Base-by-base conservation (phyloP, 2,113 vertebrate species). In the Anarrhichthys ocellatus region DNA sequence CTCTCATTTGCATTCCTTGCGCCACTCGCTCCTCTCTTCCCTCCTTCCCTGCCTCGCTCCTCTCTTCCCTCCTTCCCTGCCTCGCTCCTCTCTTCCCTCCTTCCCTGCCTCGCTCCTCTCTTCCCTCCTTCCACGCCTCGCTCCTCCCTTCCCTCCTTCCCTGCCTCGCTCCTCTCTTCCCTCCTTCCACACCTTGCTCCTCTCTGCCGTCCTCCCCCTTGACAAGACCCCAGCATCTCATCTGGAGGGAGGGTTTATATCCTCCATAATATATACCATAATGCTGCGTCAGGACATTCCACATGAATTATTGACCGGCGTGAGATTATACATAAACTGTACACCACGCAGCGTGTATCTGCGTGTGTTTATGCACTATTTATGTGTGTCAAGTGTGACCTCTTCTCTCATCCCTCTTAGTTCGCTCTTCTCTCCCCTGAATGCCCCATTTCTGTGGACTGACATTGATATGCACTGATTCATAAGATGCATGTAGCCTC, bases 231-330 rank as follows among this genome's bases (percentile, higher is more conserved):
- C 79, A 58, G 73, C 38, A 14, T 83, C 71, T 87, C 76, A 80
- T 92, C 87, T 87, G 34, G 52, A 38, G 88, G 84, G 79, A 92
- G 75, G 90, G 89, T 91, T 93, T 89, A 91, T 86, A 48, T 89
- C 88, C 81, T 93, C 85, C 64, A 91, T 92, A 85, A 92, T 87
- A 89, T 54, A 83, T 72, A 68, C 24, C 67, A 40, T 81, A 83
- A 89, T 84, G 44, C 81, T 68, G 52, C 73, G 61, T 76, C 78
- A 63, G 76, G 81, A 76, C 52, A 44, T 68, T 72, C 67, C 40
- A n/a, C 72, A 80, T 93, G 44, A 89, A 93, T 93, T 87, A 92
- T 94, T 92, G 81, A 93, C 90, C 27, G 3, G 32, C 62, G 59
- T 76, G 67, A 69, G 80, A 76, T 82, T 73, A 74, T 68, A 82